These are phyloP conservation scores for Rotaria socialis DNA, from an alignment of 2,888 invertebrate species.

Conservation along the genomic window DNA sequence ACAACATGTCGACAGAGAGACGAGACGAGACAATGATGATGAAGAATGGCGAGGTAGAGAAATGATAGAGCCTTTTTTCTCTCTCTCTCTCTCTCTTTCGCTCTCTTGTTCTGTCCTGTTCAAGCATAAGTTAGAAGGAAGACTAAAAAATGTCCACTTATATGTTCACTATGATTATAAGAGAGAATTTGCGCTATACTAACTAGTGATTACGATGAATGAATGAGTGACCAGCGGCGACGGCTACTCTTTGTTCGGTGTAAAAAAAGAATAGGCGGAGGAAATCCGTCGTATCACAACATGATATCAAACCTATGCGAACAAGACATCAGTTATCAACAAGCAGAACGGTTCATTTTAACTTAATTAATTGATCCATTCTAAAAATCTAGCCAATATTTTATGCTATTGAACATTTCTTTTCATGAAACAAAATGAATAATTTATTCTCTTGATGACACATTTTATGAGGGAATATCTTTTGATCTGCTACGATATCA, in stretches of 20 bases:
- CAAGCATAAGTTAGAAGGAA: background rate
- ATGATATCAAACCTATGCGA: background rate
- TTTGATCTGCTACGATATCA: background rate
- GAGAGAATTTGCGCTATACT: background rate
- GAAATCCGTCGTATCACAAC: background rate
- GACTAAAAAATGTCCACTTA: background rate
- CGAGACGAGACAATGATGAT: conserved; percentile 8
- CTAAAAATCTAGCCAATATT: too few relatives aligned
- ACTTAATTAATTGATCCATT: background rate
- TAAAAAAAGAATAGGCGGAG: background rate
- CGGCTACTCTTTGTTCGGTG: background rate
- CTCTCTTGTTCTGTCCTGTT: background rate
- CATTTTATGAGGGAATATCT: background rate
- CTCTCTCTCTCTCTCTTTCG: background rate
- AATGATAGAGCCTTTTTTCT: background rate
- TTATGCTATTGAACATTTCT: background rate
- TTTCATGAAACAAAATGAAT: background rate
- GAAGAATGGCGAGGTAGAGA: background rate
- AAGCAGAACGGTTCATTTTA: background rate
- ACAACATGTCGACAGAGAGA: background rate
- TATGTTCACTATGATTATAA: conserved; percentile 8
- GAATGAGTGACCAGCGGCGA: conserved; percentile 13
- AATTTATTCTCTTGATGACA: background rate
- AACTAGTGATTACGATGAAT: conserved; percentile 16
- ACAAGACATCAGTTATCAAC: background rate